Conservation (phyloP, 2,113 vertebrate species). For the Halichoerus grypus region DNA sequence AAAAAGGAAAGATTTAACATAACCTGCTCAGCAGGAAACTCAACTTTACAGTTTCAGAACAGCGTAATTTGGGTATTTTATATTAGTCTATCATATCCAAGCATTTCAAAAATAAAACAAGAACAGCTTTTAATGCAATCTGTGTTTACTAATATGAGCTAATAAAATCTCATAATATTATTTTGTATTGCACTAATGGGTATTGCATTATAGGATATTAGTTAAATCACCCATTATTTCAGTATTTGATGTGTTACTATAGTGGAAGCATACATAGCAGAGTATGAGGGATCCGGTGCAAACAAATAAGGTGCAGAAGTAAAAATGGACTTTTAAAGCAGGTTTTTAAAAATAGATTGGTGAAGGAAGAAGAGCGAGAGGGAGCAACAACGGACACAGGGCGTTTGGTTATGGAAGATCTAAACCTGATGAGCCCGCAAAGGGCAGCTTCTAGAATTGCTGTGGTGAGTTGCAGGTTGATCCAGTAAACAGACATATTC, state of each 20-base stretch:
- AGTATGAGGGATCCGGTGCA: neutral
- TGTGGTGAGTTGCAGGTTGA: neutral
- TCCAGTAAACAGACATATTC: neutral
- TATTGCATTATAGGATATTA: constrained; percentile 83
- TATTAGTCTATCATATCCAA: constrained; percentile 83
- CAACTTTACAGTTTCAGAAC: constrained; percentile 84
- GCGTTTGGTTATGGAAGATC: neutral
- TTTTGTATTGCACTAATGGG: constrained; percentile 86
- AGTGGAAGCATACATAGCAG: constrained; percentile 48
- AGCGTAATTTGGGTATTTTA: constrained; percentile 80
- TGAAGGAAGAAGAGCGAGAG: neutral
- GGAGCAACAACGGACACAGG: neutral
- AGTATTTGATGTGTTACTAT: constrained; percentile 73
- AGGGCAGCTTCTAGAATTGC: neutral
- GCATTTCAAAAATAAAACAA: constrained; percentile 84
- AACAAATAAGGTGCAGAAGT: neutral
- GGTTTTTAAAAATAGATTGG: neutral
- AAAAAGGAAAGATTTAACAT: constrained; percentile 84
- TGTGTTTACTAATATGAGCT: constrained; percentile 87
- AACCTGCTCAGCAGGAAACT: constrained; percentile 85
- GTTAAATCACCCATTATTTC: constrained; percentile 80
- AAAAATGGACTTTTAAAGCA: constrained; percentile 8
- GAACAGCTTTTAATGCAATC: constrained; percentile 88
- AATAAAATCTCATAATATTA: constrained; percentile 87
- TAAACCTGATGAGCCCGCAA: neutral